These are phyloP conservation scores for Aplochiton taeniatus DNA, from an alignment of 2,797 vertebrate genomes.

Conservation along the genomic window DNA sequence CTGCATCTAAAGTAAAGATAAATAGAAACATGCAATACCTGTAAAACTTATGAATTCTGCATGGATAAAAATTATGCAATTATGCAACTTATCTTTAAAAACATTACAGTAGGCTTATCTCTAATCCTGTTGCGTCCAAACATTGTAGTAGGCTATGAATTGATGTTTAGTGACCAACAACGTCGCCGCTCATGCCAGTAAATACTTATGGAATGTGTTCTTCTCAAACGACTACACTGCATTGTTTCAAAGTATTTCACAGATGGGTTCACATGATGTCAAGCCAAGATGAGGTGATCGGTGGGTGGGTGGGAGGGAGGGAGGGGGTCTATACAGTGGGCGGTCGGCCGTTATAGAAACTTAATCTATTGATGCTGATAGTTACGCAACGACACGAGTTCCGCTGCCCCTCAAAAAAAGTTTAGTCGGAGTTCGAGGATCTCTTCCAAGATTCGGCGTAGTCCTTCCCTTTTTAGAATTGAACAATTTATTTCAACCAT, in stretches of 20 bases:
- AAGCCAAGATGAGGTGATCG: neutral
- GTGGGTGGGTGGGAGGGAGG: too few species aligned
- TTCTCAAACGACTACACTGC: neutral
- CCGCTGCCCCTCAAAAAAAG: neutral
- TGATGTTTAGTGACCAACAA: neutral
- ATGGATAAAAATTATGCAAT: too few species aligned
- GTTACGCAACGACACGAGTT: neutral
- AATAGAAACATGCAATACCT: too few species aligned
- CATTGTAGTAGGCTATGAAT: too few species aligned
- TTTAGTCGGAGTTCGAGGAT: neutral
- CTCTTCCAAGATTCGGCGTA: conserved; percentile 72
- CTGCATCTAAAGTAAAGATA: neutral
- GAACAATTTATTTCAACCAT: conserved; percentile 55
- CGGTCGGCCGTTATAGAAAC: neutral
- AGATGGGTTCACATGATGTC: neutral
- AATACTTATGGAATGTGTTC: neutral
- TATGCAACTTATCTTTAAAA: too few species aligned
- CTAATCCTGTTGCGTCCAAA: too few species aligned
- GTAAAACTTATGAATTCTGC: neutral
- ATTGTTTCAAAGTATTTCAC: conserved; percentile 2
- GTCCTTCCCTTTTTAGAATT: too few species aligned
- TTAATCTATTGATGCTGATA: neutral
- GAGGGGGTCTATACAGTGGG: too few species aligned
- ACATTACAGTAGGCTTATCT: too few species aligned
- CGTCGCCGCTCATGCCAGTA: neutral